Base-by-base conservation (phyloP, 2,888 invertebrate species). In the Exephanes ischioxanthus region DNA sequence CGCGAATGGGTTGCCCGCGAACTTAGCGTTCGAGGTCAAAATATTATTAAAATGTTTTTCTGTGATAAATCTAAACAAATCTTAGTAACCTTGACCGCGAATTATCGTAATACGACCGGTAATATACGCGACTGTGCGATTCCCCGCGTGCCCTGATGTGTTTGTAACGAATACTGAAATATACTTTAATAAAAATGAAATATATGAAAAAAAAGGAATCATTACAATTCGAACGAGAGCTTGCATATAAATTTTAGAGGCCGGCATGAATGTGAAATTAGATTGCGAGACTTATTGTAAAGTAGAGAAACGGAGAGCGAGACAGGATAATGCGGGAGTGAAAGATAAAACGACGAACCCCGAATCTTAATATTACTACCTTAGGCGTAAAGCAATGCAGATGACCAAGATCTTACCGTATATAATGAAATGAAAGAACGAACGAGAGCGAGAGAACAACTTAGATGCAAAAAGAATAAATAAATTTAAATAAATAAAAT, bases 31-130 rank as follows among this genome's bases (percentile, higher is more conserved):
- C 76, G 72, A 81, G 75, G 68, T 82, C n/a, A 82, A 87, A 87
- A 88, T 92, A 91, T 91, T 91, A 89, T 90, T 91, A 89, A 92
- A 91, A 92, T 92, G 90, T 93, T 93, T 93, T 93, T 93, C 93
- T 93, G 93, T 93, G 93, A 93, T 93, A 93, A 93, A 93, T 90
- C 90, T 89, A 92, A 89, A 89, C 86, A 89, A 89, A 88, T 88
- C 72, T 86, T 89, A 88, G 86, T 66, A 81, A 84, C 72, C 71
- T 80, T 84, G 66, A 67, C 71, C 79, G 84, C 80, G 81, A 67
- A 71, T 82, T 63, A 66, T 72, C 33, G 61, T 37, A 67, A 19
- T 19, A 41, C 61, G 61, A 82, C 67, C 63, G 63, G 14, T 33
- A 58, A 84, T 78, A 72, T 22, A 63, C 66, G 67, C 71, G 75